These are phyloP conservation scores for Drosophila bifasciata DNA, from an alignment of 1,140 invertebrate genomes.

Conservation along the genomic window DNA sequence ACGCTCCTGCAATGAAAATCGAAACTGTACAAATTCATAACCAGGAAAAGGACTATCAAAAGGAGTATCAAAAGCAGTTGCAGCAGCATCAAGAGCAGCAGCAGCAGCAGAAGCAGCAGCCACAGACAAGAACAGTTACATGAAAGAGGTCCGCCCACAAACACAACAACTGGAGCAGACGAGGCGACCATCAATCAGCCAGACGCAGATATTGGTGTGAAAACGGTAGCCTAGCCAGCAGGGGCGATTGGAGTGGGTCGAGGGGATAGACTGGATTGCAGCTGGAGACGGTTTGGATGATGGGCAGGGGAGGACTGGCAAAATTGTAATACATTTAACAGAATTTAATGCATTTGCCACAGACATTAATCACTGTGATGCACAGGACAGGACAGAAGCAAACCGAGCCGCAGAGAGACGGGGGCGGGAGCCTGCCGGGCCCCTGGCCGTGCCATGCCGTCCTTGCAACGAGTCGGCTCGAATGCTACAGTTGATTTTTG, in stretches of 20 bases:
- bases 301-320: conserved; percentile 47
- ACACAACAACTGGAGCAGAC: conserved; percentile 57
- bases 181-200: conserved; percentile 75
- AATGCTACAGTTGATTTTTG: conserved; percentile 72
- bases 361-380: conserved; percentile 83
- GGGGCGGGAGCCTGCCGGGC: background rate
- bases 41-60: conserved; percentile 22
- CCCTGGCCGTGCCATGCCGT: conserved; percentile 26
- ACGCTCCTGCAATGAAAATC: conserved; percentile 19
- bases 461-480: conserved; percentile 50
- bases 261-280: no score
- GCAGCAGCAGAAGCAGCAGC: conserved; percentile 21
- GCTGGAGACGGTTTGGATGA: no score
- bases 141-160: conserved; percentile 45
- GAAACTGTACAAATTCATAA: conserved; percentile 73
- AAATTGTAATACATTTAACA: conserved; percentile 84
- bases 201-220: conserved; percentile 76
- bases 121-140: conserved; percentile 60
- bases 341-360: conserved; percentile 84
- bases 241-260: conserved; percentile 17
- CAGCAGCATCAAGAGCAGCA: background rate
- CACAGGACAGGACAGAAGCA: conserved; percentile 70
- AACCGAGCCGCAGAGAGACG: conserved; percentile 18
- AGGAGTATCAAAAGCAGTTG: no score
- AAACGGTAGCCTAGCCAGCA: conserved; percentile 23